phyloP scores from a whole-genome alignment of 2,113 vertebrate species.

The Condylura cristata region DNA sequence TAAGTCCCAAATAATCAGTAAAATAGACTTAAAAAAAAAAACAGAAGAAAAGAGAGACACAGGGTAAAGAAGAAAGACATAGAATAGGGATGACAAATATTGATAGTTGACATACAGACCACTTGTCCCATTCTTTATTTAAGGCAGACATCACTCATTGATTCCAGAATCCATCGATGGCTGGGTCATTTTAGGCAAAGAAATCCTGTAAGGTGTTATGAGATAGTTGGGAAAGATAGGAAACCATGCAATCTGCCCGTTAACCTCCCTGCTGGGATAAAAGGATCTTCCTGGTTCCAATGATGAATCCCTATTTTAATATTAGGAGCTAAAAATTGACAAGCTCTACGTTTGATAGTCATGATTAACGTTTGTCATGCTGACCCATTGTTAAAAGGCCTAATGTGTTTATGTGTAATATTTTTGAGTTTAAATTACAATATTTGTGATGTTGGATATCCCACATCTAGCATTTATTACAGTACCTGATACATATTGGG shows the following conservation, averaged over 20 bases:
- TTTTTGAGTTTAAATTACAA: slow-evolving; percentile 67
- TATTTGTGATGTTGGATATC: slow-evolving; percentile 32
- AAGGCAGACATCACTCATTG: neutral
- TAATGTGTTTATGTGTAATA: slow-evolving; percentile 68
- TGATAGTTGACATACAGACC: neutral
- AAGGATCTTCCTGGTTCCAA: neutral
- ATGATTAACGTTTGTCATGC: slow-evolving; percentile 67
- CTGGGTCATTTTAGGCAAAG: neutral
- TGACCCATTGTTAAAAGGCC: slow-evolving; percentile 76
- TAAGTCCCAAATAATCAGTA: neutral
- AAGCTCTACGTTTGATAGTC: neutral
- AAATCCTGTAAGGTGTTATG: neutral
- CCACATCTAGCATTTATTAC: neutral
- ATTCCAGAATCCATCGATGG: neutral
- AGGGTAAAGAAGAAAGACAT: neutral
- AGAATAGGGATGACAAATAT: neutral
- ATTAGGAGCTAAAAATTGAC: neutral
- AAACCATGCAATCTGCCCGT: neutral
- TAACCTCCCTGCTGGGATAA: neutral
- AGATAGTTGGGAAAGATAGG: neutral
- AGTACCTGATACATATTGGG: neutral
- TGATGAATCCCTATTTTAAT: neutral
- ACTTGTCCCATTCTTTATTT: neutral
- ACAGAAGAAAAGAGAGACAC: neutral
- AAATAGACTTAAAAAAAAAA: neutral